These are phyloP conservation scores for Pterostichus niger DNA, from an alignment of 2,888 invertebrate genomes.

Conservation along the genomic window DNA sequence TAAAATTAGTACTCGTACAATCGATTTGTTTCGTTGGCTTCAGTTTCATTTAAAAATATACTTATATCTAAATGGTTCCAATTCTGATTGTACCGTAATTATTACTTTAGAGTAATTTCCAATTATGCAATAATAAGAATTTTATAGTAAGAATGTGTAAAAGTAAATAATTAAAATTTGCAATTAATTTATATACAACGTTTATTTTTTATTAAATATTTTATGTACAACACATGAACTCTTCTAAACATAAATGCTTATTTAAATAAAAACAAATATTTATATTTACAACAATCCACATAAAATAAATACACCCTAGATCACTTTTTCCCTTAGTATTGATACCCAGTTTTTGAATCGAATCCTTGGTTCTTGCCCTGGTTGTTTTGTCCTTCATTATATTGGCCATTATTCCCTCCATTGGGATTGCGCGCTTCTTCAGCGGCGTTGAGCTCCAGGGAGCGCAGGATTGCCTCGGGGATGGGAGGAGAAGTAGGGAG, in stretches of 20 bases:
- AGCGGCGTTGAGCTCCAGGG: constrained; percentile 76
- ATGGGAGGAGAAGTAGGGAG: constrained; percentile 80
- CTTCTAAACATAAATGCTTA: constrained; percentile 5
- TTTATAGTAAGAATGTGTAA: too few relatives aligned
- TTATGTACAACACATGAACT: constrained; percentile 19
- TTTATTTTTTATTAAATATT: constrained; percentile 17
- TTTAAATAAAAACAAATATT: not conserved
- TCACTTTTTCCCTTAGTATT: constrained; percentile 64
- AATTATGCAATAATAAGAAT: too few relatives aligned
- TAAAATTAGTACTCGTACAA: too few relatives aligned
- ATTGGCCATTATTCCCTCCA: constrained; percentile 68
- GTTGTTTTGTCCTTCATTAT: constrained; percentile 10
- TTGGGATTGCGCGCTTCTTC: constrained; percentile 70
- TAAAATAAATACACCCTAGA: too few relatives aligned
- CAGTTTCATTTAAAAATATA: too few relatives aligned
- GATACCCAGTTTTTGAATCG: constrained; percentile 68
- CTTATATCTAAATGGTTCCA: too few relatives aligned
- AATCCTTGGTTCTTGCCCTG: constrained; percentile 67
- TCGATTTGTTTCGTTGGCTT: too few relatives aligned
- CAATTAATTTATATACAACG: not conserved
- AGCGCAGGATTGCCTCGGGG: constrained; percentile 79
- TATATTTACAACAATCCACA: too few relatives aligned
- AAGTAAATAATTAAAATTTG: too few relatives aligned
- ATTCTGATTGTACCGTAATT: too few relatives aligned
- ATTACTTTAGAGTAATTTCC: too few relatives aligned